Base-by-base conservation (phyloP, 1,140 invertebrate species). In the Tetraneura akinire region DNA sequence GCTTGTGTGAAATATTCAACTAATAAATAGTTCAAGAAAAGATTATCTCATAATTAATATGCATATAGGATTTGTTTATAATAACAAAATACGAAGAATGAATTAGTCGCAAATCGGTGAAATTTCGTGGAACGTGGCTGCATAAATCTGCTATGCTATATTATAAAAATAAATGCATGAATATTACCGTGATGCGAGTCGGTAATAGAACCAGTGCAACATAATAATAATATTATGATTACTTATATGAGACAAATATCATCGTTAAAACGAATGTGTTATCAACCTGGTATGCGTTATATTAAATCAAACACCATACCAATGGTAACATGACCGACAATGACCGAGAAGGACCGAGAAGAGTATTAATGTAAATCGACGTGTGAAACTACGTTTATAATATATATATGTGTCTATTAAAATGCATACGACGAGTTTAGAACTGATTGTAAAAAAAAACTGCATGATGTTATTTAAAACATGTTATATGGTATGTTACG, bases 381-480 rank as follows among this genome's bases (percentile, higher is more conserved):
- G 60, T 62, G 16, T 32, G 29, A 23, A 32, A 32, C 9, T 37
- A 8, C 32, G 3, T 37, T 4, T 37, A 37, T 60, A 60, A 57
- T 57, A 29, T 16, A 21, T 29, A 13, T 29, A 16, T 1, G 23
- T 26, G 21, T 60, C 55, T 3, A 13, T 29, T n/a, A n/a, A n/a
- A n/a, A n/a, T n/a, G n/a, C n/a, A n/a, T n/a, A n/a, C 18, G 32
- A 62, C 57, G 57, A 62, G 29, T 64, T 62, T 62, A 37, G n/a
- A 16, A 37, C 13, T 29, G 26, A 14, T 13, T 18, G 29, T 18
- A 18, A 26, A n/a, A n/a, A n/a, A n/a, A n/a, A n/a, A n/a, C n/a
- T n/a, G n/a, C n/a, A n/a, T n/a, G n/a, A n/a, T n/a, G n/a, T n/a
- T n/a, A n/a, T n/a, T n/a, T n/a, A n/a, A n/a, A n/a, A n/a, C n/a